Percentiles rank a stretch among this genome's conserved stretches.
These are phyloP conservation scores for Linnaemya tessellans DNA, from an alignment of 2,888 invertebrate species.

Conservation along the genomic window DNA sequence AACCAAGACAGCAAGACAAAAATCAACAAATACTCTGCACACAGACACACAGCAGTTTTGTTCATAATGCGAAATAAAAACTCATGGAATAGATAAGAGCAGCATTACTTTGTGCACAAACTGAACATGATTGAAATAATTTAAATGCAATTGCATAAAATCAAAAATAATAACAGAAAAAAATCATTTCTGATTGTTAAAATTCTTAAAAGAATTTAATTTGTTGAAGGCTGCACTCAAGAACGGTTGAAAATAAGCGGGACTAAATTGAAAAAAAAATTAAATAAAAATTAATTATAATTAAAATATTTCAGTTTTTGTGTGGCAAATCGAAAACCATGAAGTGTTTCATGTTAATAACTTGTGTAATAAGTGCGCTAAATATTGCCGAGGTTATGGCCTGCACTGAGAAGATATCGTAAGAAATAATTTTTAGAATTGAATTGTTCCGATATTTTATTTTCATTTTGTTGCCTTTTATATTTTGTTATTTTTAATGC, in stretches of 20 bases:
- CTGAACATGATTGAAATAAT: constrained; percentile 22
- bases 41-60: constrained; percentile 23
- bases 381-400: constrained; percentile 67
- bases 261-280: constrained; percentile 6
- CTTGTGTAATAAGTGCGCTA: constrained; percentile 48
- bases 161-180: not conserved
- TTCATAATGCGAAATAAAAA: constrained; percentile 23
- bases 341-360: constrained; percentile 58
- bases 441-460: not conserved
- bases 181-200: constrained; percentile 43
- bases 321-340: constrained; percentile 47
- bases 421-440: constrained; percentile 73
- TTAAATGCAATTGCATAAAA: constrained; percentile 19
- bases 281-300: constrained; percentile 4
- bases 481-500: not conserved
- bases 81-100: constrained; percentile 59
- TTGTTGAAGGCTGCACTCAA: constrained; percentile 63
- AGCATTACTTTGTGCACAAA: constrained; percentile 15
- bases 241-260: constrained; percentile 55
- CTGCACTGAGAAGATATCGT: constrained; percentile 79
- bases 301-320: constrained; percentile 8
- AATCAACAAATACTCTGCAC: constrained; percentile 17
- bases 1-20: constrained; percentile 3
- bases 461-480: not conserved
- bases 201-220: constrained; percentile 55